Percentiles rank a stretch among this genome's conserved stretches.
These are phyloP conservation scores for Saccostrea glomerata DNA, from an alignment of 1,140 invertebrate species.

Conservation along the genomic window DNA sequence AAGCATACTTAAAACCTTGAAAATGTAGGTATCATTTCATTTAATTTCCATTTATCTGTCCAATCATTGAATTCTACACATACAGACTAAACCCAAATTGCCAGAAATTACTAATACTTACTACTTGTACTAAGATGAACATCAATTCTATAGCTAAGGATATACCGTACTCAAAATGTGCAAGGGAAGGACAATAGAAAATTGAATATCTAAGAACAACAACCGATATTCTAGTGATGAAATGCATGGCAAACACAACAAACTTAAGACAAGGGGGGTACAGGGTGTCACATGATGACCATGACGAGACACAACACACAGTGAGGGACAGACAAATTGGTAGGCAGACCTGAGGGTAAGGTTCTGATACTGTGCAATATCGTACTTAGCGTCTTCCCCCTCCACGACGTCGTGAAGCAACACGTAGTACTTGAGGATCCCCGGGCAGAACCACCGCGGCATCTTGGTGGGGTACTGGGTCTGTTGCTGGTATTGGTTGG, in stretches of 20 bases:
- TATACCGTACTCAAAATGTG: not conserved
- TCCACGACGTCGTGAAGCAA: slow-evolving; percentile 91
- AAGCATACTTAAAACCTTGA: too few species aligned
- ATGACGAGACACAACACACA: not conserved
- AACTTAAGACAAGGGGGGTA: not conserved
- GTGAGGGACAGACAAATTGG: not conserved
- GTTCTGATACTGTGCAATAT: slow-evolving; percentile 58
- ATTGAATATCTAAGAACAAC: not conserved
- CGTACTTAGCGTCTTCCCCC: slow-evolving; percentile 83
- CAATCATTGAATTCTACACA: not conserved
- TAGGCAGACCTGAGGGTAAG: slow-evolving; percentile 50
- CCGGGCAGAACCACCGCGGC: slow-evolving; percentile 92
- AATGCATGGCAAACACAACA: not conserved
- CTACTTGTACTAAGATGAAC: not conserved
- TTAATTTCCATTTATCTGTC: too few species aligned
- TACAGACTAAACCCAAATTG: not conserved
- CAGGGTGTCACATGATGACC: not conserved
- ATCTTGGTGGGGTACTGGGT: slow-evolving; percentile 82
- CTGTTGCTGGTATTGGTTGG: slow-evolving; percentile 88
- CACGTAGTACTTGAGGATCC: slow-evolving; percentile 93
- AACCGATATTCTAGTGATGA: not conserved
- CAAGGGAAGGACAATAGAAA: not conserved
- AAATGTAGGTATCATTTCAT: too few species aligned
- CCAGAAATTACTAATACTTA: not conserved
- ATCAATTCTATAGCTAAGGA: not conserved